Conservation (phyloP, 2,888 invertebrate species). For the Cryptus armator region DNA sequence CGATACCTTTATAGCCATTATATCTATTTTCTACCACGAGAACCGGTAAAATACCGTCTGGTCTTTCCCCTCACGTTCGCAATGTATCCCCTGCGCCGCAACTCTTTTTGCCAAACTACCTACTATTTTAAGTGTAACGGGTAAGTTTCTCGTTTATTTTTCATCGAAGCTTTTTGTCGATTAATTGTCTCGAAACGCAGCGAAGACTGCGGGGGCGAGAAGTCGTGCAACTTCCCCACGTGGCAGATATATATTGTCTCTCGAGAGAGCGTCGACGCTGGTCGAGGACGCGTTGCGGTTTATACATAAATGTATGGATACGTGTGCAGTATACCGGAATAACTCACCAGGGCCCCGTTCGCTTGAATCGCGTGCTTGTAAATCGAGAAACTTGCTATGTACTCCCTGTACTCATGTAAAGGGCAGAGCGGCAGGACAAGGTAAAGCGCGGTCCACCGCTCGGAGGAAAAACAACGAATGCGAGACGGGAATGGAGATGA, state of each 20-base stretch:
- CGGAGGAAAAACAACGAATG: not conserved
- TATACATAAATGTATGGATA: slow-evolving; percentile 43
- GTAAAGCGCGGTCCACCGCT: not conserved
- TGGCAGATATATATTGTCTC: slow-evolving; percentile 20
- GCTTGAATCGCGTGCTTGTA: slow-evolving; percentile 16
- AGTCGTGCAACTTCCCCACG: slow-evolving; percentile 3
- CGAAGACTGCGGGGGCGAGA: not conserved
- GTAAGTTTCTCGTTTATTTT: slow-evolving; percentile 21
- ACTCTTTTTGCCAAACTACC: not conserved
- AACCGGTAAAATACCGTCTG: not conserved
- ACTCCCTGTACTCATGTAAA: slow-evolving; percentile 5
- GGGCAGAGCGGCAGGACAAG: not conserved
- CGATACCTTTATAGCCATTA: slow-evolving; percentile 10
- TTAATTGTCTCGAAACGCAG: slow-evolving; percentile 28
- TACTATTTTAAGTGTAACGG: not conserved
- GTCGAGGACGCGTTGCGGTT: slow-evolving; percentile 17
- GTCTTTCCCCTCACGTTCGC: not conserved
- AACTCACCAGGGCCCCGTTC: slow-evolving; percentile 30
- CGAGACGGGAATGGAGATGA: not conserved
- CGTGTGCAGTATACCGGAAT: slow-evolving; percentile 23
- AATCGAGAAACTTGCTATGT: not conserved
- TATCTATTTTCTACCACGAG: not conserved
- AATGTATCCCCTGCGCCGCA: not conserved
- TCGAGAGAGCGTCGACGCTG: slow-evolving; percentile 2
- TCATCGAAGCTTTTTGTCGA: not conserved